These are phyloP conservation scores for Phortica okadai DNA, from an alignment of 2,888 invertebrate genomes.

Conservation along the genomic window DNA sequence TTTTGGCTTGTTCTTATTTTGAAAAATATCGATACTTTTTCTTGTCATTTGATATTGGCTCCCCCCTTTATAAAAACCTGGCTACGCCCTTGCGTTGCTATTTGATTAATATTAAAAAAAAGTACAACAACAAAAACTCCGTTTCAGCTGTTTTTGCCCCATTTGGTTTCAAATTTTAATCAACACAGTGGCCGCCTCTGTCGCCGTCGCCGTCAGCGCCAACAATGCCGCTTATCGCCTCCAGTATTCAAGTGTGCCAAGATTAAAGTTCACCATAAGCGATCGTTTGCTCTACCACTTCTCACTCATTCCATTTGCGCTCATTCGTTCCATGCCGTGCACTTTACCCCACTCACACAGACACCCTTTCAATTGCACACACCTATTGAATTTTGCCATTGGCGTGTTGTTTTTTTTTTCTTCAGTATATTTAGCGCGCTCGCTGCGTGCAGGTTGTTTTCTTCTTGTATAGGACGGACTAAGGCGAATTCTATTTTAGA, in stretches of 20 bases:
- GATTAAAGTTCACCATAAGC: constrained; percentile 12
- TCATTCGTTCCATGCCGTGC: not conserved
- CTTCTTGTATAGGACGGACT: no score
- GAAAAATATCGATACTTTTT: no score
- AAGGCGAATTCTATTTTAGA: no score
- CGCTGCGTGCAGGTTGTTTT: constrained; percentile 41
- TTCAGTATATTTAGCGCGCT: constrained; percentile 51
- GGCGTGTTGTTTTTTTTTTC: not conserved
- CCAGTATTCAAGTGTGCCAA: constrained; percentile 8
- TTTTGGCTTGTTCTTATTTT: no score
- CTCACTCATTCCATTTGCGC: not conserved
- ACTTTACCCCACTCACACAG: constrained; percentile 18
- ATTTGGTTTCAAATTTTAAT: not conserved
- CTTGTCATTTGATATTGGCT: no score
- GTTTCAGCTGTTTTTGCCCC: not conserved
- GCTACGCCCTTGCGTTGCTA: not conserved
- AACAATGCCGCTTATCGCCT: not conserved
- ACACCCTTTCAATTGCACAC: constrained; percentile 36
- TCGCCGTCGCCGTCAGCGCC: not conserved
- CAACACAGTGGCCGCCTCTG: not conserved
- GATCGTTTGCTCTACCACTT: not conserved
- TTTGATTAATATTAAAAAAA: no score
- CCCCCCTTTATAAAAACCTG: no score
- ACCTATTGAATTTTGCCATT: no score
- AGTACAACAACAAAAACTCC: not conserved